A percentile compares a stretch with the other conserved stretches of the same genome.
phyloP scores from a whole-genome alignment of 2,888 invertebrate species.

The Phrixothrix hirtus region DNA sequence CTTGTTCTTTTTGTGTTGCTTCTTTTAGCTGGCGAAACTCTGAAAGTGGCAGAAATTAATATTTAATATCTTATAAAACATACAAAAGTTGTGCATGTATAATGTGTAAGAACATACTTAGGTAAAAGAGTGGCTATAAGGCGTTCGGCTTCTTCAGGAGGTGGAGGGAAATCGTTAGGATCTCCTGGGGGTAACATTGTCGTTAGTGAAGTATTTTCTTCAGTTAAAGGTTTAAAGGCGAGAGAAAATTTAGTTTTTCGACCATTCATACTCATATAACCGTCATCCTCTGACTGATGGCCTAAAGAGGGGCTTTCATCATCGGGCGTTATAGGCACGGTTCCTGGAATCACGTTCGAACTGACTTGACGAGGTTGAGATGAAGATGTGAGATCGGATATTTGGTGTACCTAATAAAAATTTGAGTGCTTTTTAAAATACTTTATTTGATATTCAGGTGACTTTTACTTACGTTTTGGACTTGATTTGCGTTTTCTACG shows the following conservation, averaged over 20 bases:
- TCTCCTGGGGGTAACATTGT: slow-evolving; percentile 53
- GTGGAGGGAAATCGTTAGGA: slow-evolving; percentile 67
- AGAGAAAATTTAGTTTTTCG: slow-evolving; percentile 76
- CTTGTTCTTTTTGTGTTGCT: slow-evolving; percentile 52
- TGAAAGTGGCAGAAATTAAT: too few relatives aligned
- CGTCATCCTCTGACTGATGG: slow-evolving; percentile 88
- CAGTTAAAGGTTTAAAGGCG: slow-evolving; percentile 68
- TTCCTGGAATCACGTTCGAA: slow-evolving; percentile 58
- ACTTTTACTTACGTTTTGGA: slow-evolving; percentile 49
- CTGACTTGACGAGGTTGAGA: slow-evolving; percentile 54
- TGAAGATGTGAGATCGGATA: slow-evolving; percentile 47
- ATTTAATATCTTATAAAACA: too few relatives aligned
- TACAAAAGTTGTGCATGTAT: not conserved
- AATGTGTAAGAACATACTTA: slow-evolving; percentile 58
- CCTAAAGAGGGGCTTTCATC: slow-evolving; percentile 78
- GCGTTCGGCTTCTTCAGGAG: slow-evolving; percentile 76
- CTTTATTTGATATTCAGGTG: too few relatives aligned
- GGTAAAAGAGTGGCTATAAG: slow-evolving; percentile 76
- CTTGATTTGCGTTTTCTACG: slow-evolving; percentile 63
- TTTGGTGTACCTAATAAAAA: slow-evolving; percentile 56
- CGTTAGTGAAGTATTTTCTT: slow-evolving; percentile 51
- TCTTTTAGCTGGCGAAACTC: slow-evolving; percentile 72
- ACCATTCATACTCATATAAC: slow-evolving; percentile 91
- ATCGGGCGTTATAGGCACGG: slow-evolving; percentile 58
- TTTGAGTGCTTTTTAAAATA: too few relatives aligned